Evolutionary conservation across 2,113 vertebrate genomes (phyloP).

Genomic region (Chloebia gouldiae): DNA sequence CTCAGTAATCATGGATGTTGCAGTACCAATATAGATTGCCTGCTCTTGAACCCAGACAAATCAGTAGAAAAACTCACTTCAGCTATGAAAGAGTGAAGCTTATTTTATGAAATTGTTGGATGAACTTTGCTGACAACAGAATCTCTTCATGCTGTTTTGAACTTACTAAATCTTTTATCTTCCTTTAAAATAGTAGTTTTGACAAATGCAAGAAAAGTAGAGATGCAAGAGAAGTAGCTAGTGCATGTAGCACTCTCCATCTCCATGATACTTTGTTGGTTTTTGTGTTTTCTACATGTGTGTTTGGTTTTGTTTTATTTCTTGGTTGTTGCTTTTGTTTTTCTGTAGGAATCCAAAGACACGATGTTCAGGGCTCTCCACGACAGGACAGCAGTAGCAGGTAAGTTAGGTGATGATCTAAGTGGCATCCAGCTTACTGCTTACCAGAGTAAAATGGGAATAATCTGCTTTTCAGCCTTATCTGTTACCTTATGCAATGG

Average conservation of each 20-base stretch:
- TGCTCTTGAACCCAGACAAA: not conserved
- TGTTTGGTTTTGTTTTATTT: not conserved
- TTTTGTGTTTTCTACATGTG: not conserved
- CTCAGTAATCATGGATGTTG: not conserved
- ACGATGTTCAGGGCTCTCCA: conserved; percentile 30
- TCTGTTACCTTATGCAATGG: not conserved
- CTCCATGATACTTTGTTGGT: not conserved
- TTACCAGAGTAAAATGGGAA: not conserved
- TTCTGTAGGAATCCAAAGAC: conserved; percentile 28
- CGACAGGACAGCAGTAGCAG: conserved; percentile 21
- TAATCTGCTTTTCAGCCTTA: not conserved
- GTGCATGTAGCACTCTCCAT: not conserved
- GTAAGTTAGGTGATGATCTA: conserved; percentile 25
- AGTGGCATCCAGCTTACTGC: not conserved
- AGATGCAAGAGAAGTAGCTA: not conserved
- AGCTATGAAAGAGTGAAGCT: not conserved
- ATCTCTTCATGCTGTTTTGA: not conserved
- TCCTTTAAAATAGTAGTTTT: not conserved
- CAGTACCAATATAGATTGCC: not conserved
- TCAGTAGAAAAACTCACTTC: not conserved
- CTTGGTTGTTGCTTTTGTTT: not conserved
- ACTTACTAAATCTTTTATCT: not conserved
- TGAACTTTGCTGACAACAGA: not conserved
- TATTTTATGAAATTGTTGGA: not conserved
- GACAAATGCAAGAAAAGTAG: not conserved